phyloP scores from a whole-genome alignment of 2,797 vertebrate genomes.

The Epinephelus awoara region DNA sequence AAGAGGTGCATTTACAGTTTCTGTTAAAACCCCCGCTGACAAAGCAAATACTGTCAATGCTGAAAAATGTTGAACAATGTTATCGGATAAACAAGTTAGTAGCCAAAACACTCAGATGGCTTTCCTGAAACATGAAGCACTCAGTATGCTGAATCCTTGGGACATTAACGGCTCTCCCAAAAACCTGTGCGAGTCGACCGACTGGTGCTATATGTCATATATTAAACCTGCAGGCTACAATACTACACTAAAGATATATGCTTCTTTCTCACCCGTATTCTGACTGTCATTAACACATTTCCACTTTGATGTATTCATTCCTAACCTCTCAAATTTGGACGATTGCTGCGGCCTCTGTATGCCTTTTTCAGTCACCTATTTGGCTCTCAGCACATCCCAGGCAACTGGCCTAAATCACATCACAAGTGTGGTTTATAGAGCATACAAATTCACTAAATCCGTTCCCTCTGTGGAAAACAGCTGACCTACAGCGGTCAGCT shows the following conservation, averaged over 20 bases:
- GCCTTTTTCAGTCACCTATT: conserved; percentile 37
- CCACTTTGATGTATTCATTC: background rate
- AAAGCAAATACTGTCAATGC: conserved; percentile 25
- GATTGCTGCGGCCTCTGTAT: conserved; percentile 11
- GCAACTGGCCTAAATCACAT: conserved; percentile 48
- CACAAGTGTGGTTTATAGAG: conserved; percentile 55
- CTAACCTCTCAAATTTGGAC: background rate
- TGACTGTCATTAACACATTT: background rate
- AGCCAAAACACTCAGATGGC: conserved; percentile 44
- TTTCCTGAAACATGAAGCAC: conserved; percentile 26
- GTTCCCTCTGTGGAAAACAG: conserved; percentile 51
- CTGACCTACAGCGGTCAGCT: conserved; percentile 55
- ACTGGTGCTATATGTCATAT: background rate
- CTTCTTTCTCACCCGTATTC: background rate
- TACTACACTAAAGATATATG: background rate
- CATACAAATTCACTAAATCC: conserved; percentile 57
- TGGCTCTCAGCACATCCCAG: conserved; percentile 26
- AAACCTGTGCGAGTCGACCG: background rate
- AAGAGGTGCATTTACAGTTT: conserved; percentile 13
- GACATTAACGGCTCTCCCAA: background rate
- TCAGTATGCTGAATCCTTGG: background rate
- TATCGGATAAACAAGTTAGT: conserved; percentile 51
- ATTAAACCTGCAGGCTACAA: background rate
- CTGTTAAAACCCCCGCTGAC: conserved; percentile 2
- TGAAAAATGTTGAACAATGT: conserved; percentile 44